Evolutionary conservation across 1,140 invertebrate species (phyloP).

Genomic region (Caenorhabditis elegans): DNA sequence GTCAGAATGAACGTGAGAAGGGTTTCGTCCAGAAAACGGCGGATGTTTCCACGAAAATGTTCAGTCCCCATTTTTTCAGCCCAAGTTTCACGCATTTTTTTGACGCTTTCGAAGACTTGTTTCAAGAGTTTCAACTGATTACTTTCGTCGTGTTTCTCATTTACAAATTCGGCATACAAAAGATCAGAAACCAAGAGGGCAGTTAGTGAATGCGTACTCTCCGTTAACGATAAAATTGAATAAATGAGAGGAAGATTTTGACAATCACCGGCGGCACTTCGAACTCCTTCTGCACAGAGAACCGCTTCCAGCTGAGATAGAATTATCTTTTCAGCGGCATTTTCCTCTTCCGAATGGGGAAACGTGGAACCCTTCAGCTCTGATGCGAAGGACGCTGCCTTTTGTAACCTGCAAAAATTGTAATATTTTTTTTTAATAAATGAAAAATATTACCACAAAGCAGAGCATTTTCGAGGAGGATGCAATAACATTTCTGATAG

Average conservation of each 20-base stretch:
- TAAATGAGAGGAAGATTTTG: constrained; percentile 16
- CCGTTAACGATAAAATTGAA: constrained; percentile 23
- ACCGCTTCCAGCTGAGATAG: not conserved
- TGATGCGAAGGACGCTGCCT: constrained; percentile 19
- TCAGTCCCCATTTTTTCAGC: not conserved
- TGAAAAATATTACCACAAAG: not conserved
- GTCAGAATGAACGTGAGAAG: constrained; percentile 45
- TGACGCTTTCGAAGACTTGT: not conserved
- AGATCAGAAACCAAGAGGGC: constrained; percentile 11
- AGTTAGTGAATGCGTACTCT: not conserved
- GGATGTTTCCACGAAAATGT: not conserved
- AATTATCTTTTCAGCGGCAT: not conserved
- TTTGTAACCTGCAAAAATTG: constrained; percentile 11
- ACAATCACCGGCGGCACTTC: constrained; percentile 27
- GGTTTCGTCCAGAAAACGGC: constrained; percentile 35
- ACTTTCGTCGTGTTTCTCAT: not conserved
- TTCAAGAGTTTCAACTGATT: not conserved
- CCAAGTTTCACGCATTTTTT: constrained; percentile 33
- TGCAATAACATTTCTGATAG: not conserved
- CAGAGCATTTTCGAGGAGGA: not conserved
- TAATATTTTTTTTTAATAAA: not conserved
- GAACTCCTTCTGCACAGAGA: constrained; percentile 34
- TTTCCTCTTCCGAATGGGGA: not conserved
- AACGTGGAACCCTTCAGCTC: not conserved
- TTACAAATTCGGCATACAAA: not conserved